phyloP scores from a whole-genome alignment of 2,888 invertebrate genomes.

The Caradrina clavipalpis region DNA sequence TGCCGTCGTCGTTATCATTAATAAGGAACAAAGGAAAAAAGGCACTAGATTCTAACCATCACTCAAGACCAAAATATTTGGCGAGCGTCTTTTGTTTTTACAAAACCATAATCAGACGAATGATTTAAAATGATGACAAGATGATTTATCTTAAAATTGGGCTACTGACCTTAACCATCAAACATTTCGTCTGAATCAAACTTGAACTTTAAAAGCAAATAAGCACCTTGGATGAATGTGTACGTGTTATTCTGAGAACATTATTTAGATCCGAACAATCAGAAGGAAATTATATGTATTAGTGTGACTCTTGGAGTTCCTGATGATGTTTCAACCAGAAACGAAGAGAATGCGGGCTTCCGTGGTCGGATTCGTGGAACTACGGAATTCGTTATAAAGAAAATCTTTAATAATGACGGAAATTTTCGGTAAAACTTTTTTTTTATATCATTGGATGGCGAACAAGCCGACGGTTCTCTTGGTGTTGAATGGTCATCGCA shows the following conservation, averaged over 20 bases:
- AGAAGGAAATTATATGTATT: not conserved
- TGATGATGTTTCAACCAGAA: not conserved
- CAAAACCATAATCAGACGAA: not conserved
- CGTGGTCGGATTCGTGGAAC: not conserved
- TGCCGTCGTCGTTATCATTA: no score
- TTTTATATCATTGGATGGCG: no score
- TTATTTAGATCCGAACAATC: not conserved
- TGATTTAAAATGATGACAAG: not conserved
- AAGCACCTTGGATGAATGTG: constrained; percentile 31
- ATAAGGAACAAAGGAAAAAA: no score
- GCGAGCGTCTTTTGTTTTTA: not conserved
- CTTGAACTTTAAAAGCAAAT: constrained; percentile 50
- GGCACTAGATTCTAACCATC: not conserved
- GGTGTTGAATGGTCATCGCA: no score
- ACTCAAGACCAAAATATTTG: not conserved
- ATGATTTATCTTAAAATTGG: not conserved
- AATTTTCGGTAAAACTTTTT: no score
- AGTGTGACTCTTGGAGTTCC: not conserved
- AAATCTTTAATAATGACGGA: no score
- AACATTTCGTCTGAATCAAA: constrained; percentile 33
- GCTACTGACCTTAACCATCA: not conserved
- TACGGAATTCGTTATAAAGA: constrained; percentile 10
- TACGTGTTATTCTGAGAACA: not conserved
- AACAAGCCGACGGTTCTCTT: no score
- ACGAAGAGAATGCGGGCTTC: not conserved